Percentiles rank a stretch among this genome's conserved stretches.
These are phyloP conservation scores for Cyanistes caeruleus DNA, from an alignment of 2,113 vertebrate species.

Conservation along the genomic window DNA sequence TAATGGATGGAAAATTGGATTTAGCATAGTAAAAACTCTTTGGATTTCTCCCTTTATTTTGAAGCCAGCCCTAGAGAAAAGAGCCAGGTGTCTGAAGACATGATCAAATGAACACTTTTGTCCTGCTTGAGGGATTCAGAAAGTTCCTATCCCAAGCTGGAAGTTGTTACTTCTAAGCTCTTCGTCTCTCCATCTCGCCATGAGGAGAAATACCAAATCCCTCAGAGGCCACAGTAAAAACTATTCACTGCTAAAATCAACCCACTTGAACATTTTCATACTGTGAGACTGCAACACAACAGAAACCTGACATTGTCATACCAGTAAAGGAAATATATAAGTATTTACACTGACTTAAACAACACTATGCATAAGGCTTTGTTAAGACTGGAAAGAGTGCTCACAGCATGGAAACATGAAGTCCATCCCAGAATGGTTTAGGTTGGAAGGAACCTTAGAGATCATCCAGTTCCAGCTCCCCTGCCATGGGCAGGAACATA, in stretches of 20 bases:
- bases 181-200: neutral
- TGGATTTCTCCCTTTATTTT: neutral
- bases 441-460: neutral
- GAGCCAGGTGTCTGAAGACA: neutral
- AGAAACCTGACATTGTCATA: neutral
- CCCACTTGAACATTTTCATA: neutral
- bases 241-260: neutral
- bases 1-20: neutral
- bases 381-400: neutral
- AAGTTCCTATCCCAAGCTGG: neutral
- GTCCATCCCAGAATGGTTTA: neutral
- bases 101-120: neutral
- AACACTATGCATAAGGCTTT: neutral
- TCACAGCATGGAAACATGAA: neutral
- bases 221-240: neutral
- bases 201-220: neutral
- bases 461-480: neutral
- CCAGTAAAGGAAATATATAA: neutral
- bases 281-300: neutral
- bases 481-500: neutral
- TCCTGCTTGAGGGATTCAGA: neutral
- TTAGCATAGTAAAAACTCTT: neutral
- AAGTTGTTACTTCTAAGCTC: neutral
- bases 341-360: neutral
- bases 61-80: neutral